Evolutionary conservation across 2,888 invertebrate genomes (phyloP), one percentile per base, ranked within the genome.

Genomic region (Meteorus colon): DNA sequence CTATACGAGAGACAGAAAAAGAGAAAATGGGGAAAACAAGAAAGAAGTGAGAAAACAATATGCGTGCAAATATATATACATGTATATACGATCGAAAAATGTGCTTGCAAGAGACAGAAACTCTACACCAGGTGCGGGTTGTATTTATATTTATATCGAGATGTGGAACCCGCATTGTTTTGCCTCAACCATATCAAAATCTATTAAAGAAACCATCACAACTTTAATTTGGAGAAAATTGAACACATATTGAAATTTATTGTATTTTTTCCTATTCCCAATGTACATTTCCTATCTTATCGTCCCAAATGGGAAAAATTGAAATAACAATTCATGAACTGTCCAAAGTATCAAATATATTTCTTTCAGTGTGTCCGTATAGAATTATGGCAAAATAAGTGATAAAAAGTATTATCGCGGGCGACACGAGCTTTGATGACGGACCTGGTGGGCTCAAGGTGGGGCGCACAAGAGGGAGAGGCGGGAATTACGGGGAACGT

Each of bases 401-500:
- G 2, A 2, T 19, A 55, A 24, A 19, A 41, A 34, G 4, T 34
- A 8, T 41, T 41, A 3, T 41, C 24, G 19, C 16, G 71, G 75
- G 75, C 16, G 19, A 31, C n/a, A 1, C 1, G 14, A 24, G 4
- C 6, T 19, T 41, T 67, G 31, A 29, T 31, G 27, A 60, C 76
- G 59, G 48, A 24, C 45, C 72, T 76, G 76, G 51, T 19, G 65
- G 12, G 65, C 12, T 19, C 12, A 45, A 62, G 60, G 77, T 70
- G 66, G 74, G 74, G 77, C 69, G 76, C 48, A 37, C 0, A 41
- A 66, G 77, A 74, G 75, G 79, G 79, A 76, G 78, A 78, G 76
- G 79, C 81, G 79, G 78, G 80, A 80, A 80, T 80, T 80, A 78
- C 73, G 78, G 78, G 81, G 80, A 79, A 78, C 79, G 80, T 75